phyloP scores from a whole-genome alignment of 2,797 vertebrate genomes.

The Sus cebifrons region DNA sequence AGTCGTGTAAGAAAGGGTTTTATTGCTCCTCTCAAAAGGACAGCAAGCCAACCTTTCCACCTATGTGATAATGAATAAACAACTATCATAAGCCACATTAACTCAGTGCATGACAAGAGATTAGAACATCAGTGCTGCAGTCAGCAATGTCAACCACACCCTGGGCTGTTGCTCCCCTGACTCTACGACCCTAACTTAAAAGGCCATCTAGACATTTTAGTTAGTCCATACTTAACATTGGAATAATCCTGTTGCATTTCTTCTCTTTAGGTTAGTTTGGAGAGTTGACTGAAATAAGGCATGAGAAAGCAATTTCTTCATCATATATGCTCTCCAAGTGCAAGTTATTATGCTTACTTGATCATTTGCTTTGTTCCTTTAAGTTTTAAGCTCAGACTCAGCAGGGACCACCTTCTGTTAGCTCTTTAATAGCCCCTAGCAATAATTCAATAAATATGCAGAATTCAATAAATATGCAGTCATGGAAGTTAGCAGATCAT shows the following conservation, averaged over 20 bases:
- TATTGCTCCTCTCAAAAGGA: not conserved
- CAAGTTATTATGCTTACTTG: slow-evolving; percentile 19
- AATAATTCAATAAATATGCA: not conserved
- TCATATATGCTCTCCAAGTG: not conserved
- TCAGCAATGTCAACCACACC: not conserved
- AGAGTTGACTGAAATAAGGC: not conserved
- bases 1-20: not conserved
- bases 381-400: not conserved
- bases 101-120: not conserved
- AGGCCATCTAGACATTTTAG: not conserved
- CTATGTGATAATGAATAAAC: not conserved
- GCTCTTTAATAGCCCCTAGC: not conserved
- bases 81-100: not conserved
- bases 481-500: slow-evolving; percentile 45
- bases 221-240: not conserved
- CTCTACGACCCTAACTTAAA: not conserved
- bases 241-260: not conserved
- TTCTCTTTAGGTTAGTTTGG: not conserved
- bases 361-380: slow-evolving; percentile 42
- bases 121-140: not conserved
- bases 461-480: not conserved
- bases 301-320: not conserved
- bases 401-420: not conserved
- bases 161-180: not conserved
- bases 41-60: not conserved